Percentiles rank a stretch among this genome's conserved stretches.
Conservation (phyloP, 2,113 vertebrate species). For the Phylloscopus whistleri region DNA sequence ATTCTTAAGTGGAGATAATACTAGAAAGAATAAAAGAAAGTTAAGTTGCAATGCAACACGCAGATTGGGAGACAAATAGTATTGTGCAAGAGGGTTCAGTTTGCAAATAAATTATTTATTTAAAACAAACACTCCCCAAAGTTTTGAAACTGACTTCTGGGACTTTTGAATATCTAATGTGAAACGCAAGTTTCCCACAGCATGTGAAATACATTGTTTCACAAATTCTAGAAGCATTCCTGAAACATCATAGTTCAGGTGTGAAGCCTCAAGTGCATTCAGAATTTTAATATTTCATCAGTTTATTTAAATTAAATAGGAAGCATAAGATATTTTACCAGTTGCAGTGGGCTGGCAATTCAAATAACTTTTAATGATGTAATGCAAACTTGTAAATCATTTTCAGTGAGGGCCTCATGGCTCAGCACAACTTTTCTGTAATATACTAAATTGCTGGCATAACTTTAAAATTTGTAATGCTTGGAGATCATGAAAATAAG, state of each 20-base stretch:
- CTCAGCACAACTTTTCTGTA: conserved; percentile 36
- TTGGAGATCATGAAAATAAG: conserved; percentile 46
- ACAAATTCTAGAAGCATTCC: conserved; percentile 23
- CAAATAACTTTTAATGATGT: conserved; percentile 32
- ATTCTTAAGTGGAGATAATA: neutral
- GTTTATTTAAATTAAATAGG: conserved; percentile 28
- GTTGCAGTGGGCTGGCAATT: neutral
- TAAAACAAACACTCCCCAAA: neutral
- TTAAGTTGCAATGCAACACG: neutral
- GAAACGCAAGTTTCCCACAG: neutral
- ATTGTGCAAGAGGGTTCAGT: neutral
- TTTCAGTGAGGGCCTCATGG: conserved; percentile 33
- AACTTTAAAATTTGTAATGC: conserved; percentile 46
- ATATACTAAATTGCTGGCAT: conserved; percentile 23
- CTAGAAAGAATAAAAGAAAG: conserved; percentile 3
- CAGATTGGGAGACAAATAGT: conserved; percentile 3
- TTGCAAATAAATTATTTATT: conserved; percentile 9
- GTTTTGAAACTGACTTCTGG: neutral
- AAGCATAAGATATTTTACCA: conserved; percentile 3
- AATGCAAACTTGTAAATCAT: conserved; percentile 36
- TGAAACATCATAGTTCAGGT: conserved; percentile 37
- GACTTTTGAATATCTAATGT: neutral
- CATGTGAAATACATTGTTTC: neutral
- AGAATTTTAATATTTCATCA: neutral
- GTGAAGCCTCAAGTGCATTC: conserved; percentile 10